A percentile compares a stretch with the other conserved stretches of the same genome.
Evolutionary conservation across 2,113 vertebrate species (phyloP).

Genomic region (Microtus ochrogaster): DNA sequence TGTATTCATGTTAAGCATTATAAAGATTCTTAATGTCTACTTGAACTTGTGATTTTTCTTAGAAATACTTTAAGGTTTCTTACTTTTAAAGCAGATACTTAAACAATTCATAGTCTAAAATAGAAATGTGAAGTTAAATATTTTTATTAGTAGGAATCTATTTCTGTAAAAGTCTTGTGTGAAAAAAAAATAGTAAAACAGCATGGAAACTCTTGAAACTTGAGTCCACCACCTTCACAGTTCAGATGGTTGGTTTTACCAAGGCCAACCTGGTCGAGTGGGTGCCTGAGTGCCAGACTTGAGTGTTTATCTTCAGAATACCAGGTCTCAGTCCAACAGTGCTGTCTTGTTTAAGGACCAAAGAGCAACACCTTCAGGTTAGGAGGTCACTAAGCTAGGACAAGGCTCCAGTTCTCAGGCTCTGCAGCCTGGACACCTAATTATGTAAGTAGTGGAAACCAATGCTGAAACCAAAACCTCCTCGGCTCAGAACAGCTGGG

Average conservation of each 20-base stretch:
- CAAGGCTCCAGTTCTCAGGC: background rate
- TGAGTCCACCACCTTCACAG: conserved; percentile 8
- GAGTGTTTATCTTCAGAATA: background rate
- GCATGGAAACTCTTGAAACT: background rate
- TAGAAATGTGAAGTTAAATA: conserved; percentile 64
- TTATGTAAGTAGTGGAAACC: background rate
- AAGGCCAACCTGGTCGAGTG: background rate
- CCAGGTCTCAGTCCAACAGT: background rate
- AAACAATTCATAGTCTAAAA: conserved; percentile 56
- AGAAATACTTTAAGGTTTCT: background rate
- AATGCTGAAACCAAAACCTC: background rate
- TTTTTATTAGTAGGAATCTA: conserved; percentile 74
- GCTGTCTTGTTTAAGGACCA: background rate
- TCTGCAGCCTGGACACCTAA: background rate
- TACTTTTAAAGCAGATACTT: background rate
- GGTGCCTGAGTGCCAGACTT: background rate
- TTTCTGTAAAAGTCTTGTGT: conserved; percentile 43
- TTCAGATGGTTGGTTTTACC: background rate
- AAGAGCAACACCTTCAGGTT: background rate
- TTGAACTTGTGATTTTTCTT: background rate
- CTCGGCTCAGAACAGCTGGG: background rate
- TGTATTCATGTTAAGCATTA: background rate
- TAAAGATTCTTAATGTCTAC: background rate
- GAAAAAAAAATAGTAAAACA: conserved; percentile 18
- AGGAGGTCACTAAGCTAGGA: background rate